Conservation (phyloP, 1,140 invertebrate species). For the Drosophila malerkotliana region DNA sequence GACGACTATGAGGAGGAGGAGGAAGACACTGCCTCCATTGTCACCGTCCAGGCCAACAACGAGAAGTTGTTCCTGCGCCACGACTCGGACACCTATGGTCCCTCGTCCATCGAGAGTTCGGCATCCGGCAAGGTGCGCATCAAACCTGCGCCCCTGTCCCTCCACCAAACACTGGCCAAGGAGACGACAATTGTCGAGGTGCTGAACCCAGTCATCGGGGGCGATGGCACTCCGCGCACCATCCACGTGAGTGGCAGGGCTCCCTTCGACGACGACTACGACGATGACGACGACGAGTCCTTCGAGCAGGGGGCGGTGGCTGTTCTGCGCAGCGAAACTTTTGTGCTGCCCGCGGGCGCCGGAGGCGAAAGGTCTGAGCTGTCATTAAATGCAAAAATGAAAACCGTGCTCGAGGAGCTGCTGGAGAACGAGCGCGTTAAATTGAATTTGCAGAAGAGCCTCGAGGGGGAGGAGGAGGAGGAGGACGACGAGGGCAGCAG, state of each 20-base stretch:
- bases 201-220: conserved; percentile 79
- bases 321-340: conserved; percentile 76
- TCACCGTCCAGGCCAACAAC: conserved; percentile 77
- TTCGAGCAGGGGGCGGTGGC: conserved; percentile 47
- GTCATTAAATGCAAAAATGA: conserved; percentile 84
- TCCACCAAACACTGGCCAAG: conserved; percentile 79
- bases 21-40: conserved; percentile 81
- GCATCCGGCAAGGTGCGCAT: conserved; percentile 74
- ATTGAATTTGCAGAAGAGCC: conserved; percentile 84
- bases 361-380: conserved; percentile 64
- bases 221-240: conserved; percentile 74
- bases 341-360: conserved; percentile 59
- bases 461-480: conserved; percentile 62
- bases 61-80: conserved; percentile 78
- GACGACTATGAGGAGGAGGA: conserved; percentile 71
- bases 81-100: conserved; percentile 70
- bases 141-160: conserved; percentile 65
- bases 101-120: conserved; percentile 77
- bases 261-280: conserved; percentile 55
- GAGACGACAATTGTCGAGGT: conserved; percentile 83
- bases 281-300: conserved; percentile 28
- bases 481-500: conserved; percentile 52
- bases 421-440: conserved; percentile 83
- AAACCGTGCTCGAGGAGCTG: conserved; percentile 83
- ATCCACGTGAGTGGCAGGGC: conserved; percentile 71